A percentile compares a stretch with the other conserved stretches of the same genome.
phyloP scores from a whole-genome alignment of 2,888 invertebrate species.

The Xylota segnis region DNA sequence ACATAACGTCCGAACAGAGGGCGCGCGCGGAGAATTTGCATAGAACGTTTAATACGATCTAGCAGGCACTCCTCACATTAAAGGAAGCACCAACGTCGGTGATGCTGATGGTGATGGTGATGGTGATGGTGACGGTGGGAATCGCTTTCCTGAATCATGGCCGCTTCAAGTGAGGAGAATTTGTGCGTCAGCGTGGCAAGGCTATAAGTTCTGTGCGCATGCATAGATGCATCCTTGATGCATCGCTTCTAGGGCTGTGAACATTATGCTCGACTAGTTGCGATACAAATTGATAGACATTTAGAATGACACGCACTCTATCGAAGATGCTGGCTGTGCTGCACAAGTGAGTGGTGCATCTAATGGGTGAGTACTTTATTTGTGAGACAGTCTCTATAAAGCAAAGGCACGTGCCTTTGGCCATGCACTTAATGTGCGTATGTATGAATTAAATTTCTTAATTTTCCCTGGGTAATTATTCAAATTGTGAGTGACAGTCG shows the following conservation, averaged over 20 bases:
- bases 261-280: conserved; percentile 76
- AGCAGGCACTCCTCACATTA: conserved; percentile 60
- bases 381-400: conserved; percentile 16
- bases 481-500: conserved; percentile 67
- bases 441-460: conserved; percentile 45
- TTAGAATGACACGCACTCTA: conserved; percentile 74
- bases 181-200: conserved; percentile 47
- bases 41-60: conserved; percentile 52
- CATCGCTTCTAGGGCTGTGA: conserved; percentile 63
- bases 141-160: conserved; percentile 42
- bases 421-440: conserved; percentile 20
- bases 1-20: conserved; percentile 37
- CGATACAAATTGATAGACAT: conserved; percentile 75
- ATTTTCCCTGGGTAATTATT: conserved; percentile 54
- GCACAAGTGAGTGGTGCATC: conserved; percentile 30
- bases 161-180: conserved; percentile 35
- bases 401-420: conserved; percentile 51
- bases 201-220: conserved; percentile 31
- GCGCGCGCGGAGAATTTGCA: conserved; percentile 53
- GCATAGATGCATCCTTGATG: conserved; percentile 54
- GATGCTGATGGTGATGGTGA: conserved; percentile 69
- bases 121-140: conserved; percentile 28
- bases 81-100: conserved; percentile 78
- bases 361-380: conserved; percentile 46
- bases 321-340: conserved; percentile 50